These are phyloP conservation scores for Panagrolaimus sp. DNA, from an alignment of 1,140 invertebrate species.

Conservation along the genomic window DNA sequence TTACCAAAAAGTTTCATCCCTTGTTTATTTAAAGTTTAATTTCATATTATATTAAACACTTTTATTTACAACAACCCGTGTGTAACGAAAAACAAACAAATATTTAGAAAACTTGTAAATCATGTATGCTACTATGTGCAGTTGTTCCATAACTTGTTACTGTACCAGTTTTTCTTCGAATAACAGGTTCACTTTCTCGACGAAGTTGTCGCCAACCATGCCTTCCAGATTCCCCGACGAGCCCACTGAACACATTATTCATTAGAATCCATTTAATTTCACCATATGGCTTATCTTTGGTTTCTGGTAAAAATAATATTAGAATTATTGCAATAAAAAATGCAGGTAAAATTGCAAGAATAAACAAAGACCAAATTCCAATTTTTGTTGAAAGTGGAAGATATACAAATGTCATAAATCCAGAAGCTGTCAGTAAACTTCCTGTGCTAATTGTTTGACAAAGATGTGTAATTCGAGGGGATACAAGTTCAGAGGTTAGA, in stretches of 20 bases:
- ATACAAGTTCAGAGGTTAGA: constrained; percentile 39
- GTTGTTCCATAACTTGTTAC: too few species aligned
- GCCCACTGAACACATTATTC: neutral
- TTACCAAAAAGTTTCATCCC: too few species aligned
- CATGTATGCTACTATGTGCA: too few species aligned
- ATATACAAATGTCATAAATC: constrained; percentile 27
- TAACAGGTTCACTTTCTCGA: neutral
- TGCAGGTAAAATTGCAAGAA: constrained; percentile 30
- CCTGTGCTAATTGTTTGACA: constrained; percentile 30
- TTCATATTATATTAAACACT: too few species aligned
- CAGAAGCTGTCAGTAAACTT: constrained; percentile 24
- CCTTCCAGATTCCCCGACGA: neutral
- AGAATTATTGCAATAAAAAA: constrained; percentile 30
- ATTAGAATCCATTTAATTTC: neutral
- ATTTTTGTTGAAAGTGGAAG: constrained; percentile 26
- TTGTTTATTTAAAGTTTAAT: too few species aligned
- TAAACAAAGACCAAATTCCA: constrained; percentile 13
- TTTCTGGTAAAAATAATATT: constrained; percentile 37
- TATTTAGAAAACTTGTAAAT: too few species aligned
- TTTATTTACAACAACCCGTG: too few species aligned
- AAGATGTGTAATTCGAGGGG: constrained; percentile 5
- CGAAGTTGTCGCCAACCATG: neutral
- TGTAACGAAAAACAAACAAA: too few species aligned
- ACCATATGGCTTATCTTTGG: constrained; percentile 13
- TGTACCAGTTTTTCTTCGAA: neutral